Percentiles rank a stretch among this genome's conserved stretches.
phyloP scores from a whole-genome alignment of 1,140 invertebrate genomes.

The Drosophila repleta region DNA sequence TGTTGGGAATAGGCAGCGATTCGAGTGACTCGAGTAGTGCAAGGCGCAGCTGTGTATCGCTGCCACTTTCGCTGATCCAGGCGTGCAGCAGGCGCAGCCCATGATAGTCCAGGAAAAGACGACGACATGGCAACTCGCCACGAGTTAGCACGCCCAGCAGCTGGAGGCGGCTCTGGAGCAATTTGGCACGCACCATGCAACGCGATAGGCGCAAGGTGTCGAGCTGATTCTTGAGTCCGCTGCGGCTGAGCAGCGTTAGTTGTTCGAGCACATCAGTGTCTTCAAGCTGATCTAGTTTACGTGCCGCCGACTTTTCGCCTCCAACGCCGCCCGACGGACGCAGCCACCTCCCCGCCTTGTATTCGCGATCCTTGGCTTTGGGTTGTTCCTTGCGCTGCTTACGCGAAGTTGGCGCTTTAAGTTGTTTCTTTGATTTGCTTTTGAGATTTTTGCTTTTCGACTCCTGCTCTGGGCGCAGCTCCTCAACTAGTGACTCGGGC shows the following conservation, averaged over 20 bases:
- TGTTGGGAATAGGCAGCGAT: constrained; percentile 95
- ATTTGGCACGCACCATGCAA: constrained; percentile 96
- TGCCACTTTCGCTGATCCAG: constrained; percentile 91
- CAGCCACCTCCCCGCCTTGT: constrained; percentile 68
- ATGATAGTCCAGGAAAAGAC: constrained; percentile 97
- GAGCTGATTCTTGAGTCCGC: constrained; percentile 93
- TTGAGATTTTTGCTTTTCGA: constrained; percentile 28
- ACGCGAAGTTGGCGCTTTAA: constrained; percentile 18
- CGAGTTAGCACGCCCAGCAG: constrained; percentile 89
- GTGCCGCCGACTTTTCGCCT: constrained; percentile 19
- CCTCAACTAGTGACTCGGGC: constrained; percentile 37
- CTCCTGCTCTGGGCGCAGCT: constrained; percentile 39
- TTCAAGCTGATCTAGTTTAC: constrained; percentile 60
- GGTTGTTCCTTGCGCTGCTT: constrained; percentile 46
- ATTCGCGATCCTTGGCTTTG: constrained; percentile 65
- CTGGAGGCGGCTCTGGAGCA: constrained; percentile 88
- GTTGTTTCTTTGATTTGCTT: constrained; percentile 22
- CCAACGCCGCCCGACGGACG: constrained; percentile 33
- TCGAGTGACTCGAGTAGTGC: constrained; percentile 92
- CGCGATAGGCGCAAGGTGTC: constrained; percentile 95
- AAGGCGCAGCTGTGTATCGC: constrained; percentile 85
- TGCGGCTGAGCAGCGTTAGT: constrained; percentile 88
- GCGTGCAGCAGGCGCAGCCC: constrained; percentile 95
- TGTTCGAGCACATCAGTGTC: constrained; percentile 90
- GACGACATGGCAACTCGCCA: constrained; percentile 91